phyloP scores from a whole-genome alignment of 2,113 vertebrate species.

The Theristicus caerulescens region DNA sequence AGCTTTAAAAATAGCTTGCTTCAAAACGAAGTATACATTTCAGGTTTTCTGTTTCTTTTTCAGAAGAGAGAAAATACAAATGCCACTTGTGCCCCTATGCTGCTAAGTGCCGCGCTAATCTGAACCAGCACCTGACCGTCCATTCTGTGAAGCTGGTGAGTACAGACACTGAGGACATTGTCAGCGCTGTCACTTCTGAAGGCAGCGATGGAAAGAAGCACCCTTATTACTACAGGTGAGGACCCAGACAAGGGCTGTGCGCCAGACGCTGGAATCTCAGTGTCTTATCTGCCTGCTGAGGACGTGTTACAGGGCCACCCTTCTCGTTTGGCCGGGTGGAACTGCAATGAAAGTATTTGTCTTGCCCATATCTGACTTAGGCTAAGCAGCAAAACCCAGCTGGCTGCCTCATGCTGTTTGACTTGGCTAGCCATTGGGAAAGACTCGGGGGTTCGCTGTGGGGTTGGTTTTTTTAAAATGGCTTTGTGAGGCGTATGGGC shows the following conservation, averaged over 20 bases:
- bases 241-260: not conserved
- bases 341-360: not conserved
- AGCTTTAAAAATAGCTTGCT: not conserved
- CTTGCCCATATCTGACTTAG: not conserved
- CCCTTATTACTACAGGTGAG: constrained; percentile 96
- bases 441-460: not conserved
- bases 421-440: not conserved
- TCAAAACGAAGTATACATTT: not conserved
- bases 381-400: not conserved
- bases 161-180: constrained; percentile 93
- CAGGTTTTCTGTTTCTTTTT: not conserved
- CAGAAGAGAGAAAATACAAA: constrained; percentile 99
- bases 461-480: not conserved
- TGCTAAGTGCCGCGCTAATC: constrained; percentile 97
- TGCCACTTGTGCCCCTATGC: constrained; percentile 99
- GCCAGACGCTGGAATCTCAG: not conserved
- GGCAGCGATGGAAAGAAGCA: constrained; percentile 90
- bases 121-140: constrained; percentile 98
- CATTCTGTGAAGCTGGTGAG: constrained; percentile 98
- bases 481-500: not conserved
- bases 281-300: not conserved
- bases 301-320: not conserved
- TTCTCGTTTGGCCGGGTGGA: not conserved
- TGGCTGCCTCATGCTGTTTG: not conserved
- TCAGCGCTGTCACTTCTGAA: constrained; percentile 89